A percentile compares a stretch with the other conserved stretches of the same genome.
These are phyloP conservation scores for Enteromius mattozi DNA, from an alignment of 2,797 vertebrate species.

Conservation along the genomic window DNA sequence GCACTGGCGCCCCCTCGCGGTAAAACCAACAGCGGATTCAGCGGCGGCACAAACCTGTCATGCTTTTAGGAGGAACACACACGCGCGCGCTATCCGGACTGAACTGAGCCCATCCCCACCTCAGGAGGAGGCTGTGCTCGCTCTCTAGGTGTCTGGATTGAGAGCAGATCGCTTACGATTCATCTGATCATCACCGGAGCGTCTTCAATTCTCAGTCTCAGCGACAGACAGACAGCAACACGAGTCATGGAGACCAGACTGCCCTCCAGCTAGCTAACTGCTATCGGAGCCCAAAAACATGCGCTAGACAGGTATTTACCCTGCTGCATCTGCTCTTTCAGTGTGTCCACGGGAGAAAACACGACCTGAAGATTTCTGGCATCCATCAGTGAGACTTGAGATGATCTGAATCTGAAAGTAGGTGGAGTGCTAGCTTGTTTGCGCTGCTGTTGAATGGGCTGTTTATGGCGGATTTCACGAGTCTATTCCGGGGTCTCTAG, in stretches of 20 bases:
- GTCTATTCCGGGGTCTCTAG: background rate
- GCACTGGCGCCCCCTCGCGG: conserved; percentile 2
- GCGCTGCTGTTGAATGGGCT: conserved; percentile 20
- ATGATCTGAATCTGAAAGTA: conserved; percentile 2
- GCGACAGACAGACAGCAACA: conserved; percentile 4
- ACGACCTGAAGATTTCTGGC: background rate
- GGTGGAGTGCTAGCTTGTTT: conserved; percentile 45
- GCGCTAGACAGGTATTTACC: conserved; percentile 49
- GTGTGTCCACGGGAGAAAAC: conserved; percentile 1
- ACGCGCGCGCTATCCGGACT: conserved; percentile 24
- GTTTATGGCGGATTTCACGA: conserved; percentile 33
- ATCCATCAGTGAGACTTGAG: background rate
- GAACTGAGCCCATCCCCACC: conserved; percentile 31
- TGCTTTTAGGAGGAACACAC: conserved; percentile 16
- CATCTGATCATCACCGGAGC: background rate
- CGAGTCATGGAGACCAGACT: conserved; percentile 49
- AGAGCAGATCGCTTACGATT: conserved; percentile 5
- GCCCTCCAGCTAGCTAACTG: conserved; percentile 47
- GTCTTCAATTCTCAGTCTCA: conserved; percentile 9
- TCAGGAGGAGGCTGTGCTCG: conserved; percentile 25
- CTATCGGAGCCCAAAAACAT: conserved; percentile 48
- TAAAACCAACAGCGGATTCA: background rate
- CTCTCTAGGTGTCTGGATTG: conserved; percentile 17
- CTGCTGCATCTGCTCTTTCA: background rate
- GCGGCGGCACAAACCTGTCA: conserved; percentile 35